Evolutionary conservation across 2,888 invertebrate species (phyloP), one percentile per base, ranked within the genome.

Genomic region (Athripsodes cinereus): DNA sequence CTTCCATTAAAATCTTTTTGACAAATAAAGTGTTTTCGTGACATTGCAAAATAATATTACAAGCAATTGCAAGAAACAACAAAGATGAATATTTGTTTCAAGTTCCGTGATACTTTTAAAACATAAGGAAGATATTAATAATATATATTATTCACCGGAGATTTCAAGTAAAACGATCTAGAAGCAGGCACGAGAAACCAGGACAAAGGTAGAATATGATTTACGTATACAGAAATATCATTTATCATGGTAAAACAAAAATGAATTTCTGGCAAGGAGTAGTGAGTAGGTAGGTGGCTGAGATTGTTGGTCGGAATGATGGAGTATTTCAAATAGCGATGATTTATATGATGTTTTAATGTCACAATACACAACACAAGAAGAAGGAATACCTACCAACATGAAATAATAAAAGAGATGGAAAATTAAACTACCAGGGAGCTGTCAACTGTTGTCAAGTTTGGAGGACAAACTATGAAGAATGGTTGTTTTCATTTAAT

Each of bases 241-340:
- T 55, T 55, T 40, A 55, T 55, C 55, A 55, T 44, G 50, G 21
- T n/a, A 40, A 51, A 55, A 51, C 55, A 55, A 55, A 55, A 55
- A 55, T 55, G 49, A 18, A 26, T 50, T 21, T 40, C 16, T 40
- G 50, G 22, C 13, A 5, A 8, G 40, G 13, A 16, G 26, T 26
- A 10, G 26, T 26, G n/a, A 20, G 16, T 20, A 48, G n/a, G 26
- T 26, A 26, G 13, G 40, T 13, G 40, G 16, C 40, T 13, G 55
- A 55, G 55, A 55, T 55, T 51, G 44, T 40, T 6, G 40, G 5
- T 40, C 13, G 44, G 22, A 34, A 44, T 55, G 55, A 55, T 55
- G 51, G 51, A 55, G 40, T 3, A 40, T 40, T 21, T 13, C 5
- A 40, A 16, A 50, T 50, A 19, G 44, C 16, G 35, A 55, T 51